A percentile compares a stretch with the other conserved stretches of the same genome.
Conservation (phyloP, 2,113 vertebrate genomes). For the Malurus elegans region DNA sequence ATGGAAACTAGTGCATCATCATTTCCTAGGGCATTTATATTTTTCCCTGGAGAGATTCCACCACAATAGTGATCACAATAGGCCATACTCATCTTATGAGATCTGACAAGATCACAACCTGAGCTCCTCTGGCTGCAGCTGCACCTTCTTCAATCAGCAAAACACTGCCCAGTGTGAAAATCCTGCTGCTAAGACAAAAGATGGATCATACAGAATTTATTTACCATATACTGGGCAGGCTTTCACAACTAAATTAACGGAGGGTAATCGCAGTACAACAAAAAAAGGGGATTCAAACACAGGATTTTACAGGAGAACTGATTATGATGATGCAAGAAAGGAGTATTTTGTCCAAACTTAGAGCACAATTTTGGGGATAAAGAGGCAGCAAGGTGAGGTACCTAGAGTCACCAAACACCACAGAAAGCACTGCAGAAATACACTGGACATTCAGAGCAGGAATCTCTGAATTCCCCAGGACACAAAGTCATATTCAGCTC, state of each 20-base stretch:
- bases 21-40: not conserved
- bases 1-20: not conserved
- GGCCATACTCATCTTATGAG: not conserved
- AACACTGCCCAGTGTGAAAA: not conserved
- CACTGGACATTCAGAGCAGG: not conserved
- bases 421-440: not conserved
- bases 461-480: no score
- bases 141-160: not conserved
- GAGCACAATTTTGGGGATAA: not conserved
- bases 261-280: not conserved
- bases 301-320: not conserved
- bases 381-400: not conserved
- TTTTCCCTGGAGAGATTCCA: not conserved
- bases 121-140: not conserved
- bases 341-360: not conserved
- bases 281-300: not conserved
- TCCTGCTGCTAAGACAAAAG: not conserved
- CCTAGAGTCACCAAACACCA: not conserved
- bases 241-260: not conserved
- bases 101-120: conserved; percentile 6
- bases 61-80: not conserved
- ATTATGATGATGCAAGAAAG: not conserved
- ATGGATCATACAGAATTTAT: not conserved
- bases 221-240: not conserved
- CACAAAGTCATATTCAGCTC: not conserved